Conservation (phyloP, 2,888 invertebrate species). For the Aproaerema taeniolella region DNA sequence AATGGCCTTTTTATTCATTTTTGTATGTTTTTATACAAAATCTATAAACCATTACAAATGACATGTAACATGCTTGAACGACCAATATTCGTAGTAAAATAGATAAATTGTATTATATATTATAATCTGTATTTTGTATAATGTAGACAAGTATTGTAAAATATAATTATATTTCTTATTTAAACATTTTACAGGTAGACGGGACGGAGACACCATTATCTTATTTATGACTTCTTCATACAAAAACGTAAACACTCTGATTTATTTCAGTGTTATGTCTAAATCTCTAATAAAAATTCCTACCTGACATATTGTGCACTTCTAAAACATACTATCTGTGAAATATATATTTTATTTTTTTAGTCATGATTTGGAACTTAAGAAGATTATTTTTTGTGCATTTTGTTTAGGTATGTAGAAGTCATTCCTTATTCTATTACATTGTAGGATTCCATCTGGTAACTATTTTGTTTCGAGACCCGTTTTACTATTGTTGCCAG, state of each 20-base stretch:
- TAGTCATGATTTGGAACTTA: not conserved
- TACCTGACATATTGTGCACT: not conserved
- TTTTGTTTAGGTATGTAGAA: conserved; percentile 1
- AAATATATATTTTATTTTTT: not conserved
- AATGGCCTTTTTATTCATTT: conserved; percentile 1
- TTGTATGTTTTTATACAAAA: conserved; percentile 1
- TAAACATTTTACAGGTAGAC: conserved; percentile 41
- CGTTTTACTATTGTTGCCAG: conserved; percentile 51
- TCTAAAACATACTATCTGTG: not conserved
- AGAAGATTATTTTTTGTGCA: not conserved
- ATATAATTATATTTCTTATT: conserved; percentile 5
- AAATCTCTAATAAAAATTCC: no score
- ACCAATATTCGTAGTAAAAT: conserved; percentile 7
- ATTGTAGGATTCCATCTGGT: conserved; percentile 65
- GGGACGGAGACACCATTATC: conserved; percentile 46
- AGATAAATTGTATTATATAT: no score
- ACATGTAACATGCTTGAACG: conserved; percentile 1
- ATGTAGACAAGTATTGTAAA: conserved; percentile 7
- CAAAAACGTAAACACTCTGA: not conserved
- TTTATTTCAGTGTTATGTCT: not conserved
- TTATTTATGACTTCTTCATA: conserved; percentile 36
- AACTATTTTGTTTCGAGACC: conserved; percentile 70
- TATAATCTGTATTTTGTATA: not conserved
- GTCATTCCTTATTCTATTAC: conserved; percentile 33
- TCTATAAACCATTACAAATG: no score